phyloP scores from a whole-genome alignment of 2,888 invertebrate species.

The Scaptomyza flava region DNA sequence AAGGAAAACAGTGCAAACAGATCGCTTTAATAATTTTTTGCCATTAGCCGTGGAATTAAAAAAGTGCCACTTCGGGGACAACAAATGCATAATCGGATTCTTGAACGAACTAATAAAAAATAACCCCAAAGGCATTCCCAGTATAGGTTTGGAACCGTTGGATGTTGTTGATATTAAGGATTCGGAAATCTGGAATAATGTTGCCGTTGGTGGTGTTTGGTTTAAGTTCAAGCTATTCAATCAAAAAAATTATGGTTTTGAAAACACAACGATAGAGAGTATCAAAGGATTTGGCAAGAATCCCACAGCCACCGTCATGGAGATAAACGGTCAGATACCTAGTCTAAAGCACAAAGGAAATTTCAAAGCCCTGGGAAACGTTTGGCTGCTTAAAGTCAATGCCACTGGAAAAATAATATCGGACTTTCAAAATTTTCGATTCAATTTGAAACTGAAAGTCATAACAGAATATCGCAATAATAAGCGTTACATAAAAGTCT shows the following conservation, averaged over 20 bases:
- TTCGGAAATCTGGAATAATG: slow-evolving; percentile 28
- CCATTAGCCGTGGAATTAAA: slow-evolving; percentile 21
- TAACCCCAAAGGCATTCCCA: slow-evolving; percentile 38
- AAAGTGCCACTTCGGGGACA: slow-evolving; percentile 52
- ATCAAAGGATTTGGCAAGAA: slow-evolving; percentile 58
- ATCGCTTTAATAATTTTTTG: neutral
- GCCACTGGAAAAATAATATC: slow-evolving; percentile 31
- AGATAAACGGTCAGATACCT: slow-evolving; percentile 55
- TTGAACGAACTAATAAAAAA: slow-evolving; percentile 42
- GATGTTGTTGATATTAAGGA: slow-evolving; percentile 39
- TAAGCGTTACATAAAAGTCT: slow-evolving; percentile 46
- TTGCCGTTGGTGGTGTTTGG: slow-evolving; percentile 8
- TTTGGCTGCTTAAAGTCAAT: slow-evolving; percentile 26
- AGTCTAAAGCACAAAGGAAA: slow-evolving; percentile 41
- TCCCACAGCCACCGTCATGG: slow-evolving; percentile 48
- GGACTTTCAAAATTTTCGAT: slow-evolving; percentile 57
- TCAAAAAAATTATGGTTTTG: slow-evolving; percentile 50
- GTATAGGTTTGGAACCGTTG: slow-evolving; percentile 36
- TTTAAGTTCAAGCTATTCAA: slow-evolving; percentile 31
- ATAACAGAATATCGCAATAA: slow-evolving; percentile 50
- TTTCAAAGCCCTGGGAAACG: slow-evolving; percentile 32
- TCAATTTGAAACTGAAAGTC: slow-evolving; percentile 48
- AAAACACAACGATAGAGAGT: slow-evolving; percentile 50
- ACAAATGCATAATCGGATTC: slow-evolving; percentile 30
- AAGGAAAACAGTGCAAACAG: neutral